A percentile compares a stretch with the other conserved stretches of the same genome.
Evolutionary conservation across 1,140 invertebrate species (phyloP).

Genomic region (Drosophila ogumai): DNA sequence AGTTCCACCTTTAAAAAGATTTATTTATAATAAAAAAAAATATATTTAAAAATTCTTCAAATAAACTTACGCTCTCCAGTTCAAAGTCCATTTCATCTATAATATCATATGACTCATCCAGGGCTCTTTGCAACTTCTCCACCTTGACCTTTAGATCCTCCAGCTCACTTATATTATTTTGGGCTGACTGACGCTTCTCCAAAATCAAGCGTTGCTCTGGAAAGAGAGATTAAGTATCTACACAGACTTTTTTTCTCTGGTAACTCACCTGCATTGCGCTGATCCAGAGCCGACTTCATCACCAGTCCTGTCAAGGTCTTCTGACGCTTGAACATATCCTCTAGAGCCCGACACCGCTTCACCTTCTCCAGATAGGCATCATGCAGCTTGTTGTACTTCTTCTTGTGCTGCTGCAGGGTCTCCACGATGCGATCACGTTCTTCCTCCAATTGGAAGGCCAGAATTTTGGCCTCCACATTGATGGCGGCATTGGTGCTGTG

Average conservation of each 20-base stretch:
- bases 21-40: fast-evolving
- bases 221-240: neutral
- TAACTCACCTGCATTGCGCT: conserved; percentile 51
- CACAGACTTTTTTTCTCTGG: fast-evolving
- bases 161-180: conserved; percentile 38
- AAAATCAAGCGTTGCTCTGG: conserved; percentile 57
- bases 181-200: conserved; percentile 61
- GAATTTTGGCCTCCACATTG: conserved; percentile 72
- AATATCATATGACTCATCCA: conserved; percentile 81
- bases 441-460: conserved; percentile 66
- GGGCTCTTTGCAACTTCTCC: conserved; percentile 60
- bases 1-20: conserved; percentile 56
- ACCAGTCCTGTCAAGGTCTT: conserved; percentile 76
- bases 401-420: conserved; percentile 68
- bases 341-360: conserved; percentile 71
- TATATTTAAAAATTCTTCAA: neutral
- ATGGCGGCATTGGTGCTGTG: conserved; percentile 51
- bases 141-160: conserved; percentile 58
- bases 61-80: conserved; percentile 67
- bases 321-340: conserved; percentile 75
- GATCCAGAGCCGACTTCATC: conserved; percentile 76
- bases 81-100: conserved; percentile 84
- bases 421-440: conserved; percentile 69
- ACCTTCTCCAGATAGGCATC: conserved; percentile 77
- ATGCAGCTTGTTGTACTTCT: conserved; percentile 79